Percentiles rank a stretch among this genome's conserved stretches.
phyloP scores from a whole-genome alignment of 2,888 invertebrate genomes.

The Stenchaetothrips biformis region DNA sequence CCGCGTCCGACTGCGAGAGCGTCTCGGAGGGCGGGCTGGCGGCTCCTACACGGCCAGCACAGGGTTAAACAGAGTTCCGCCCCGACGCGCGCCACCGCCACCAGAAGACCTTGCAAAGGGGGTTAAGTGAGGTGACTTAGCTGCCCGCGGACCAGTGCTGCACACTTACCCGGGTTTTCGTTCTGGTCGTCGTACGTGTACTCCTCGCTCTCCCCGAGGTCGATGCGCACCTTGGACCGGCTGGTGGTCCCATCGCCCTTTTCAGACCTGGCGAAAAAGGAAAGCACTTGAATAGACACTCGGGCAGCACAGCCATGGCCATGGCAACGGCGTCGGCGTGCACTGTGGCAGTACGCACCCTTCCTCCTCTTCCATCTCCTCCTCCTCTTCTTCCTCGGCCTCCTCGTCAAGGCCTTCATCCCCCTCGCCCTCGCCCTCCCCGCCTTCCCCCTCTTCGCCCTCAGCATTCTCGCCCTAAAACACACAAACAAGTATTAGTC shows the following conservation, averaged over 20 bases:
- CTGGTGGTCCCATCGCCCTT: slow-evolving; percentile 68
- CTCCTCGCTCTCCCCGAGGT: slow-evolving; percentile 59
- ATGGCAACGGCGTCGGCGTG: not conserved
- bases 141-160: not conserved
- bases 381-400: slow-evolving; percentile 36
- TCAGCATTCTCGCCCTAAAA: slow-evolving; percentile 48
- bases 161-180: slow-evolving; percentile 44
- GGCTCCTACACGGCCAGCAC: too few relatives aligned
- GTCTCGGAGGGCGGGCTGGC: too few relatives aligned
- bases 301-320: not conserved
- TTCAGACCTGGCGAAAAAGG: slow-evolving; percentile 52
- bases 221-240: slow-evolving; percentile 63
- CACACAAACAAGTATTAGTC: not conserved
- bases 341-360: slow-evolving; percentile 39
- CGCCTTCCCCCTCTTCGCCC: slow-evolving; percentile 56
- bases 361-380: slow-evolving; percentile 39
- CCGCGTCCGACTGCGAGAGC: not conserved
- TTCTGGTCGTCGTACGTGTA: slow-evolving; percentile 52
- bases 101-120: too few relatives aligned
- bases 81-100: too few relatives aligned
- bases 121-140: not conserved
- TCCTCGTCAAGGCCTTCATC: slow-evolving; percentile 36
- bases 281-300: not conserved
- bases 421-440: slow-evolving; percentile 62
- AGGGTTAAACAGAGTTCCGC: too few relatives aligned